Conservation (phyloP, 2,797 vertebrate species). For the Cossypha heuglini region DNA sequence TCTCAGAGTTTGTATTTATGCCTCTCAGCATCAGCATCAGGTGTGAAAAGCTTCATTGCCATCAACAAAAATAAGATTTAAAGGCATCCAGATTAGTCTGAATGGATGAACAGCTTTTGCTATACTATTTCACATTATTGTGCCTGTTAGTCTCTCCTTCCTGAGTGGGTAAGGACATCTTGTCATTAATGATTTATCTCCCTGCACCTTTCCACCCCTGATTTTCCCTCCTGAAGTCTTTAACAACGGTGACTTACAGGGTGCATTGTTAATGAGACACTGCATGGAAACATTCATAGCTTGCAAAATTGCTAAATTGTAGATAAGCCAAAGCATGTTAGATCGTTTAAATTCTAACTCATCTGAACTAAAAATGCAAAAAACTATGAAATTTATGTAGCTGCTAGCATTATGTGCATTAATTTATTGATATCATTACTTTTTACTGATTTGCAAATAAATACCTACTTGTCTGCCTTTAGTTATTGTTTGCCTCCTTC, state of each 20-base stretch:
- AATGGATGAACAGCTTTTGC: not conserved
- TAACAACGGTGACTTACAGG: not conserved
- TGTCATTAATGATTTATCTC: not conserved
- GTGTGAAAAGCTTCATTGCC: not conserved
- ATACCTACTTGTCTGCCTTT: constrained; percentile 90
- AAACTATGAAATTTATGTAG: not conserved
- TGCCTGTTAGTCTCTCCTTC: not conserved
- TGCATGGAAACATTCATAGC: not conserved
- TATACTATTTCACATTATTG: not conserved
- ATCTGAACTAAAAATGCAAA: not conserved
- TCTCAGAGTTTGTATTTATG: not conserved
- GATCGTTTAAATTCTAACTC: not conserved
- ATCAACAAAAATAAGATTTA: not conserved
- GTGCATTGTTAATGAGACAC: not conserved
- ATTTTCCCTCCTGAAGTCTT: not conserved
- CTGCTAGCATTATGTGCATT: not conserved
- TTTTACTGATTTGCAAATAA: constrained; percentile 6
- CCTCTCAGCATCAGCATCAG: not conserved
- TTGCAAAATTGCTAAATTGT: not conserved
- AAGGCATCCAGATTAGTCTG: not conserved
- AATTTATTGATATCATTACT: not conserved
- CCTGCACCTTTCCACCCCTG: not conserved
- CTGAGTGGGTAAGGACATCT: not conserved
- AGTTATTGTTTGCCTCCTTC: constrained; percentile 84
- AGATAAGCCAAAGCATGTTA: not conserved